Percentiles rank a stretch among this genome's conserved stretches.
phyloP scores from a whole-genome alignment of 2,113 vertebrate genomes.

The Hipposideros armiger region DNA sequence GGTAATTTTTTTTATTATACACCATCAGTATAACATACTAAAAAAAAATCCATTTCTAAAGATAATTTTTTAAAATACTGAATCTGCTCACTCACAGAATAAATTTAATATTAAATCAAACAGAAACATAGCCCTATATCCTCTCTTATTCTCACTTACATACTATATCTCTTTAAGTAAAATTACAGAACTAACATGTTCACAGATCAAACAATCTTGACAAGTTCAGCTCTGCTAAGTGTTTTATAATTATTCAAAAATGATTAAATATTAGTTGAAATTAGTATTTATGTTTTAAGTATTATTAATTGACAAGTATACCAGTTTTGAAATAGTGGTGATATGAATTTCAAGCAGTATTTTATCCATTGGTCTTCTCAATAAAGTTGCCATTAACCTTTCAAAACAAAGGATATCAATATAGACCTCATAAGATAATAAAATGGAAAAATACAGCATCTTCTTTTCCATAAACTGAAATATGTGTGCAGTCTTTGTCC shows the following conservation, averaged over 20 bases:
- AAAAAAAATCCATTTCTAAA: conserved; percentile 53
- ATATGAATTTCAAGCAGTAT: conserved; percentile 41
- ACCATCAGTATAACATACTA: conserved; percentile 17
- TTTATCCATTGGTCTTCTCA: conserved; percentile 79
- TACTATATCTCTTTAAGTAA: conserved; percentile 41
- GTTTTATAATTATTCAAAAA: conserved; percentile 61
- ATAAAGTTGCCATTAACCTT: conserved; percentile 78
- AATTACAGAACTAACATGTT: not conserved
- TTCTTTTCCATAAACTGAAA: conserved; percentile 80
- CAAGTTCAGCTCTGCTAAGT: not conserved
- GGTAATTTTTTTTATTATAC: conserved; percentile 67
- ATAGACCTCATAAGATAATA: conserved; percentile 69
- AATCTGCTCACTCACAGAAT: not conserved
- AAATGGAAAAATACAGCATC: conserved; percentile 74
- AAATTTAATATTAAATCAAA: conserved; percentile 34
- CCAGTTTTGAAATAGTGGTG: not conserved
- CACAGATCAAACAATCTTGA: not conserved
- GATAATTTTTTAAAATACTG: conserved; percentile 65
- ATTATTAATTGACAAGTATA: not conserved
- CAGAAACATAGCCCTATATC: not conserved
- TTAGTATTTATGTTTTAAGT: conserved; percentile 30
- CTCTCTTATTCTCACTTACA: conserved; percentile 40
- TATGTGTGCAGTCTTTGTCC: conserved; percentile 76
- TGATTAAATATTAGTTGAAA: conserved; percentile 62
- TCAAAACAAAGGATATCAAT: conserved; percentile 77